These are phyloP conservation scores for Frieseomelitta varia DNA, from an alignment of 1,140 invertebrate species.

Conservation along the genomic window DNA sequence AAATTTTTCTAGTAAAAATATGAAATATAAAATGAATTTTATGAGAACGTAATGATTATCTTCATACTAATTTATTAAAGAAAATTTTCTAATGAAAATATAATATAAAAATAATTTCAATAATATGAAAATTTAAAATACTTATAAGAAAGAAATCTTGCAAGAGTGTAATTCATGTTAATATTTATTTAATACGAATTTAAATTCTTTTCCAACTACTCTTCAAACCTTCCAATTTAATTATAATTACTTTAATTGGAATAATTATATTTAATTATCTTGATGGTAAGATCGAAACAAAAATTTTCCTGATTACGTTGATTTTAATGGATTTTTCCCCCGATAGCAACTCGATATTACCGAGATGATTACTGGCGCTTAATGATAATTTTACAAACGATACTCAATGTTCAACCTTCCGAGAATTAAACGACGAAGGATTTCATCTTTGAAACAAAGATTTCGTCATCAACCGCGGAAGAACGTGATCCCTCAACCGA, in stretches of 20 bases:
- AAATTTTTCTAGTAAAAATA: no score
- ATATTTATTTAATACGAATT: no score
- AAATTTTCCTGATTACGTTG: background rate
- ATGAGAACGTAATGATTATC: no score
- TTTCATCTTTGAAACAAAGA: background rate
- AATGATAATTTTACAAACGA: background rate
- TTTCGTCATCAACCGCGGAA: slow-evolving; percentile 28
- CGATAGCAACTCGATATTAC: background rate
- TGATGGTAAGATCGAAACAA: background rate
- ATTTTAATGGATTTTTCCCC: background rate
- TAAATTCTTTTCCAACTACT: background rate
- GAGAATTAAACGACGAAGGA: background rate
- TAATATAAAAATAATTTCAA: no score
- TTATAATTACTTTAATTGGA: no score
- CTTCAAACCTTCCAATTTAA: background rate
- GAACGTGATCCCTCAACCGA: slow-evolving; percentile 18
- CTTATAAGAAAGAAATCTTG: no score
- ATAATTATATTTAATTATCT: no score
- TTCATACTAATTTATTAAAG: no score
- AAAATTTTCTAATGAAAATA: no score
- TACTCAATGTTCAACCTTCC: background rate
- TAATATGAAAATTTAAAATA: no score
- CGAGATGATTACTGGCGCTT: background rate
- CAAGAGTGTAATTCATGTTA: no score
- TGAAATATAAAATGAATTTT: no score